Base-by-base conservation (phyloP, 92 coral and sea anemone species). In the Siderastrea radians region DNA sequence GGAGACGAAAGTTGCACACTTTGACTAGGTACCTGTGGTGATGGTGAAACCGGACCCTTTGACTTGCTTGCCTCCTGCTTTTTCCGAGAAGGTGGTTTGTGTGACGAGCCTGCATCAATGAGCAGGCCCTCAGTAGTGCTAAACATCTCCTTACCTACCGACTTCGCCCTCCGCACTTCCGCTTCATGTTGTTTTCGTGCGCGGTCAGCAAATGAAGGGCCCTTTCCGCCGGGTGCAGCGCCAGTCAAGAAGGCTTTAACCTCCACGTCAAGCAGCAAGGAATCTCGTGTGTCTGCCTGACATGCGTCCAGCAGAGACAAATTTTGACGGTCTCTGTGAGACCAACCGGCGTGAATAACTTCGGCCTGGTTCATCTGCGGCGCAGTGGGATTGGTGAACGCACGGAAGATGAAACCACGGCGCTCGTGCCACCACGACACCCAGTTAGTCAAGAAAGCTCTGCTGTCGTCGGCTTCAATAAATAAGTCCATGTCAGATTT, bases 301-400 rank as follows among this genome's bases (percentile, higher is more conserved):
- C 94, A 88, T 15, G 75, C 91, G 13, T 89, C 93, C 1, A 91
- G 94, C 53, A 91, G 91, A 10, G 94, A 91, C 59, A 91, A 59
- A 49, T 91, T 86, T 6, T 82, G 82, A 16, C 67, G 71, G 81
- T 94, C 93, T 86, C 91, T 38, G 73, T 94, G 84, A 44, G 93
- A 60, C 93, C 97, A 94, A 43, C 95, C 49, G 16, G 92, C 93
- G 74, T 91, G 92, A 46, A 92, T 54, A 4, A 94, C 92, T 69
- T 92, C 92, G 0, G 88, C 88, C 55, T 94, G 92, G 81, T 91
- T 92, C 95, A 91, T 91, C 16, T 50, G 63, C 26, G 92, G 90
- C 10, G 78, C 93, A 61, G 46, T 85, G 19, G 76, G 48, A 12
- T 68, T 89, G 14, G 95, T 77, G 57, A 92, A 94, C 3, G 93